Base-by-base conservation (phyloP, 2,113 vertebrate species). In the Pipa parva region DNA sequence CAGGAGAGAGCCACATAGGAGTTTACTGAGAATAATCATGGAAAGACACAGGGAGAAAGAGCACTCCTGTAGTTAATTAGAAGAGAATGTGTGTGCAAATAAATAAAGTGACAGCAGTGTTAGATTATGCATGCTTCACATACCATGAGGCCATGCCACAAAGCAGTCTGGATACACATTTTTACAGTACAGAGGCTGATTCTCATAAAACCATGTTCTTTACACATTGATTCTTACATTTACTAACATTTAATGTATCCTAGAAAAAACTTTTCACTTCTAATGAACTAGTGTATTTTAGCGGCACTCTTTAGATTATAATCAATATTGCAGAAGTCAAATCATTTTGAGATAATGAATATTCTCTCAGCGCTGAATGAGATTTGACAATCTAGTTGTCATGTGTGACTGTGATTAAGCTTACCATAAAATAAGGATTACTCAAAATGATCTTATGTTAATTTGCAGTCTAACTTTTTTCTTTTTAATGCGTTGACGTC, bases 141-240 rank as follows among this genome's bases (percentile, higher is more conserved):
- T 84, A 75, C 42, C 54, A 8, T 59, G 71, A 66, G 2, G 17
- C 56, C 81, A 69, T 74, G 51, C 25, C 78, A 26, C 3, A 33
- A 72, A 81, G 75, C 7, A 25, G 18, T 74, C 75, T 81, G 50
- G 49, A 83, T 22, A 71, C 31, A 75, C 52, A 39, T 83, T 81
- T 78, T 67, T 27, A 75, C 48, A 75, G 62, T 62, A 51, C 70
- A 58, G 71, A 36, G 64, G 66, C 22, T 75, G 74, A 73, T 79
- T 79, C 51, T 78, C n/a, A 28, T 77, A 76, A 68, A 77, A 4
- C 22, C 58, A 77, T 17, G 63, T 74, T 76, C n/a, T 73, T 66
- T 59, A 26, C 75, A 81, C 77, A 60, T 80, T 78, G 74, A 82
- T 74, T 78, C 79, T 76, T n/a, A 59, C 50, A 37, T 76, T 73